Percentiles rank a stretch among this genome's conserved stretches.
Conservation (phyloP, 2,888 invertebrate species). For the Leistus spinibarbis region DNA sequence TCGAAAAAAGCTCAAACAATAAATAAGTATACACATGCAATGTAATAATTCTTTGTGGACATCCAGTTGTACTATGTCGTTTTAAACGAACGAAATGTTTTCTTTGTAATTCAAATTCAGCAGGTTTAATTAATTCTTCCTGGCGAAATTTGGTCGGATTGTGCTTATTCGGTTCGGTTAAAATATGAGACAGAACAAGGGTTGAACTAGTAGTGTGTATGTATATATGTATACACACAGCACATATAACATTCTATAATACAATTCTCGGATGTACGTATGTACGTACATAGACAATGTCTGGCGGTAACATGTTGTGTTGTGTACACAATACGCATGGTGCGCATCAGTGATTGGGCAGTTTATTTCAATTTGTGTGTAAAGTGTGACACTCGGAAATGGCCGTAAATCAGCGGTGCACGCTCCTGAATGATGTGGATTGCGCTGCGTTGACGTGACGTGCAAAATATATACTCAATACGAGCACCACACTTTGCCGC, state of each 20-base stretch:
- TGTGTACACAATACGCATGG: conserved; percentile 20
- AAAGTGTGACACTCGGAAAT: conserved; percentile 38
- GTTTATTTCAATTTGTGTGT: conserved; percentile 39
- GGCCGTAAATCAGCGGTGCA: conserved; percentile 23
- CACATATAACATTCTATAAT: not conserved
- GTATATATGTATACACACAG: not conserved
- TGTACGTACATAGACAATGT: not conserved
- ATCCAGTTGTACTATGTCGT: too few relatives aligned
- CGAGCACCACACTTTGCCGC: not conserved
- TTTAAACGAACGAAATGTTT: too few relatives aligned
- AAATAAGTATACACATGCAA: too few relatives aligned
- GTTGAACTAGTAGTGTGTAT: not conserved
- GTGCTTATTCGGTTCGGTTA: not conserved
- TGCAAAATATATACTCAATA: not conserved
- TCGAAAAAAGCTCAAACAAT: too few relatives aligned
- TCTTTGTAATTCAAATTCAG: too few relatives aligned
- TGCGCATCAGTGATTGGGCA: conserved; percentile 38
- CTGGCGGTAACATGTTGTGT: not conserved
- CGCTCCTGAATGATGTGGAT: conserved; percentile 4
- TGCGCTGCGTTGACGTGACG: conserved; percentile 26
- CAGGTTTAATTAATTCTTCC: too few relatives aligned
- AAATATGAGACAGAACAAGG: not conserved
- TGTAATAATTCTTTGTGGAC: too few relatives aligned
- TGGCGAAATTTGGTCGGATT: not conserved
- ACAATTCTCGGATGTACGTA: not conserved